Evolutionary conservation across 2,113 vertebrate genomes (phyloP), one percentile per base, ranked within the genome.

Genomic region (Cyrtonyx montezumae): DNA sequence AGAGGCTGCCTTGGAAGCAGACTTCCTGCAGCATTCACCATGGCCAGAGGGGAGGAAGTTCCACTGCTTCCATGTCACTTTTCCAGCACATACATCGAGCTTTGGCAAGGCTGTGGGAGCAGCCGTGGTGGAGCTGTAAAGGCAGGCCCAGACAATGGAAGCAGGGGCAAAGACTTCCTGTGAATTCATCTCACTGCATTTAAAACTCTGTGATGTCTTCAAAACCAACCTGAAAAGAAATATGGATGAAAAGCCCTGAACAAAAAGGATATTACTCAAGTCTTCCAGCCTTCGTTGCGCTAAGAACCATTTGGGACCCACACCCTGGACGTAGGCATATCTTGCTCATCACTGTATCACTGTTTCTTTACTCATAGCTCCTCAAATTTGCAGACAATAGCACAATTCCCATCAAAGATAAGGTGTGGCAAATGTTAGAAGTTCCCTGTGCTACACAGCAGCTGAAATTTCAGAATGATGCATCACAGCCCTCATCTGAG

Each of bases 401-500:
- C 84, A 42, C 58, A 4, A 3, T 67, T 94, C 84, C 91, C 88
- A 82, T 19, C 84, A 74, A 96, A 90, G 92, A 71, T 25, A 93
- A 97, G 92, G 96, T 84, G 93, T 95, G 96, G 95, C 87, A 95
- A 82, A 89, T 28, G 84, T 91, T 80, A 81, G 87, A 94, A 93
- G 92, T 87, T 67, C 82, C 84, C 92, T 56, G 46, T 51, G 86
- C 76, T 92, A 74, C 80, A 28, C 63, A 95, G 95, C 90, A 96
- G 81, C 92, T 51, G 69, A 48, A 42, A 91, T 95, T 95, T 94
- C 94, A 85, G 71, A 92, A 79, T 42, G 92, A 95, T 93, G 87
- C 95, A 96, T 96, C 96, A 96, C 40, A 84, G 94, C 95, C 26
- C 78, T 96, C 97, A 78, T 93, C 96, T 81, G 95, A 96, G 96